A percentile compares a stretch with the other conserved stretches of the same genome.
Conservation (phyloP, 2,888 invertebrate species). For the Polydrusus cervinus region DNA sequence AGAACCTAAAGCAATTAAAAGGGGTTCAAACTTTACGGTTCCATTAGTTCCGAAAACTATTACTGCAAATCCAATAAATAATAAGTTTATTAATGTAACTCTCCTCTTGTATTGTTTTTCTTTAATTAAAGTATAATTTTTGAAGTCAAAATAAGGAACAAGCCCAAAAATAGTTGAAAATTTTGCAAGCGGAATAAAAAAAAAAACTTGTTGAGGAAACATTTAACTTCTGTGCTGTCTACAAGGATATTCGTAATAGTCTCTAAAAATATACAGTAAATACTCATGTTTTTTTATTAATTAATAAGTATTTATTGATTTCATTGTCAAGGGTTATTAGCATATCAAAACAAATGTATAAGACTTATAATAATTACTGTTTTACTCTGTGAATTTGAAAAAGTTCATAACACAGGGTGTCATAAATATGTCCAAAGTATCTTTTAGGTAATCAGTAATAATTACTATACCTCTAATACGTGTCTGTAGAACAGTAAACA, state of each 20-base stretch:
- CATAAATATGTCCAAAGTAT: too few species aligned
- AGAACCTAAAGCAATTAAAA: background rate
- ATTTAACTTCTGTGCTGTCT: background rate
- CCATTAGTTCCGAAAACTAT: background rate
- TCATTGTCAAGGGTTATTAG: background rate
- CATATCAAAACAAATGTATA: too few species aligned
- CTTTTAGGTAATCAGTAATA: too few species aligned
- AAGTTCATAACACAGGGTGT: too few species aligned
- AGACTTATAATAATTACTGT: too few species aligned
- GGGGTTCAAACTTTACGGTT: background rate
- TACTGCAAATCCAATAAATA: background rate
- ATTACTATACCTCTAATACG: too few species aligned
- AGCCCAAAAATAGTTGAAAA: background rate
- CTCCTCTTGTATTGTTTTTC: slow-evolving; percentile 3
- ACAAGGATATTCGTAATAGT: too few species aligned
- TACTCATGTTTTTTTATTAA: too few species aligned
- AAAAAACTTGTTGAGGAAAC: background rate
- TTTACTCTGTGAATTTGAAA: too few species aligned
- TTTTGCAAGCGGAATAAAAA: background rate
- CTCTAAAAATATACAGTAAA: too few species aligned
- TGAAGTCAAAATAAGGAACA: background rate
- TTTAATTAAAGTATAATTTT: background rate
- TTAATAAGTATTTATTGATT: background rate
- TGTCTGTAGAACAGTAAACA: too few species aligned
- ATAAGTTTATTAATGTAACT: background rate